These are phyloP conservation scores for Lepidocolaptes lacrymiger DNA, from an alignment of 2,797 vertebrate genomes.

Conservation along the genomic window DNA sequence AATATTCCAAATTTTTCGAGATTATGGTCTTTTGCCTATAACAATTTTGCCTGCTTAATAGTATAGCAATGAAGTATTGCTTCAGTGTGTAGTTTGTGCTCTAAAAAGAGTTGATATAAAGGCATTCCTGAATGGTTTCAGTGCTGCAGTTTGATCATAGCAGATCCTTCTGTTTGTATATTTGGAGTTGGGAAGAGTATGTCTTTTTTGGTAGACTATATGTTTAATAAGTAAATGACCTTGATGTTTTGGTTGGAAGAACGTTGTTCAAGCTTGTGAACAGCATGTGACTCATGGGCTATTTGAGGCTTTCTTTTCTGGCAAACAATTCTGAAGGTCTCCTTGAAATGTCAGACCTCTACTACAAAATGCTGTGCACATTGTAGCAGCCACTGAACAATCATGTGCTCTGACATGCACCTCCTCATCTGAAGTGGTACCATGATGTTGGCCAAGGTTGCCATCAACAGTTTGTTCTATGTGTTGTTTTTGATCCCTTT, in stretches of 20 bases:
- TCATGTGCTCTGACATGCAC: accelerated
- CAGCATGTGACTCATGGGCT: background rate
- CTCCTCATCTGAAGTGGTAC: slow-evolving; percentile 17
- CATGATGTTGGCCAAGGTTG: background rate
- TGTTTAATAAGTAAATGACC: slow-evolving; percentile 19
- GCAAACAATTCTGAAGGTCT: background rate
- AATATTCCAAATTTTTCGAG: too few relatives aligned
- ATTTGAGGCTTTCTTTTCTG: background rate
- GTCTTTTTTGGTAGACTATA: slow-evolving; percentile 47
- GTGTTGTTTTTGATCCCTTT: background rate
- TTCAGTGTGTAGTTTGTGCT: background rate
- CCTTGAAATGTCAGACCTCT: background rate
- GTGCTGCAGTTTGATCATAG: background rate
- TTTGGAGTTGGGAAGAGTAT: background rate
- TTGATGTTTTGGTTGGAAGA: background rate
- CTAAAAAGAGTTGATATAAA: background rate
- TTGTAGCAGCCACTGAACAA: background rate
- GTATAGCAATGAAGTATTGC: background rate
- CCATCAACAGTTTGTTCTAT: background rate
- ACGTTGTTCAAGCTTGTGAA: background rate
- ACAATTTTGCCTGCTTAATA: background rate
- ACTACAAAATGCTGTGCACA: accelerated
- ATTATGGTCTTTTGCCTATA: too few relatives aligned
- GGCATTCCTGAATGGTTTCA: background rate
- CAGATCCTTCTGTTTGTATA: slow-evolving; percentile 32